phyloP scores from a whole-genome alignment of 2,888 invertebrate genomes.

The Tenodera sinensis region DNA sequence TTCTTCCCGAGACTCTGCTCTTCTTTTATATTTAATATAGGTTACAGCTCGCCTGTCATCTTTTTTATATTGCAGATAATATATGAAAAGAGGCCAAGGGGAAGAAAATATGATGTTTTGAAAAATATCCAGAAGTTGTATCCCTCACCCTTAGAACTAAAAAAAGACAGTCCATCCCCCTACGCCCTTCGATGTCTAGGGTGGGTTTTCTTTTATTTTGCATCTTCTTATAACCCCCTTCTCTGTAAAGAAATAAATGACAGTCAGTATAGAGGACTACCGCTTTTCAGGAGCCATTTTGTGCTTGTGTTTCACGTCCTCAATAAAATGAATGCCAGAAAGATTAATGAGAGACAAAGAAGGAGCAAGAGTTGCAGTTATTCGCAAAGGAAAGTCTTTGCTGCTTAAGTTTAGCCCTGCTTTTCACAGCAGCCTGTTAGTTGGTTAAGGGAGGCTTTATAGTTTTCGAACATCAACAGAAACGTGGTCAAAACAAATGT shows the following conservation, averaged over 20 bases:
- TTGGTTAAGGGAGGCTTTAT: too few relatives aligned
- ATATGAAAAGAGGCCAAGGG: background rate
- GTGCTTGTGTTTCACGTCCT: background rate
- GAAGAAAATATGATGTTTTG: background rate
- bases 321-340: background rate
- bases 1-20: background rate
- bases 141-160: background rate
- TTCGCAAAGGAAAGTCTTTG: background rate
- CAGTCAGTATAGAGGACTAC: background rate
- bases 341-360: background rate
- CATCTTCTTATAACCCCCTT: background rate
- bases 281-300: background rate
- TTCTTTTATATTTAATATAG: background rate
- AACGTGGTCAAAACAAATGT: too few relatives aligned
- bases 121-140: background rate
- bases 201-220: background rate
- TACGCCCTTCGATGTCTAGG: background rate
- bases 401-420: background rate
- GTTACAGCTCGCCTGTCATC: background rate
- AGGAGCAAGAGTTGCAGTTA: background rate
- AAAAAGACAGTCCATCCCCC: background rate
- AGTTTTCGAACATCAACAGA: too few relatives aligned
- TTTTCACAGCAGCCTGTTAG: too few relatives aligned
- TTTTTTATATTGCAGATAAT: background rate
- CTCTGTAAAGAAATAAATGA: background rate